Conservation (phyloP, 1,140 invertebrate genomes). For the Cydia splendana region DNA sequence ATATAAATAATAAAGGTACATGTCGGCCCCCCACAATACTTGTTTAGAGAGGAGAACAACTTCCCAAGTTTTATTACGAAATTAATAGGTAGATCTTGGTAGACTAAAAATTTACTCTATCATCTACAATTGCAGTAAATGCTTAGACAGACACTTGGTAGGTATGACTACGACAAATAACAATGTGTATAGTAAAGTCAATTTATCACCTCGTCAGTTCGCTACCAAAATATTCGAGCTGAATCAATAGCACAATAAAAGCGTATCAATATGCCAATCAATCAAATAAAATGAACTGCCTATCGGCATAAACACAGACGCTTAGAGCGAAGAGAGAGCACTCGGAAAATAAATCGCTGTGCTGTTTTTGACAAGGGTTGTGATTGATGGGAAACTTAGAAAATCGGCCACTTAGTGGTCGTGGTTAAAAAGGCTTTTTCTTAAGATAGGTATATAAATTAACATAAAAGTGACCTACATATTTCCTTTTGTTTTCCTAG, state of each 20-base stretch:
- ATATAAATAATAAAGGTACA: too few species aligned
- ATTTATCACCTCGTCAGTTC: background rate
- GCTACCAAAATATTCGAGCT: conserved; percentile 33
- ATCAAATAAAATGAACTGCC: conserved; percentile 22
- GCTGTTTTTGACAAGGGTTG: background rate
- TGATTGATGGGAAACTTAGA: background rate
- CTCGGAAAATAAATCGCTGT: background rate
- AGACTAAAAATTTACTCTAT: too few species aligned
- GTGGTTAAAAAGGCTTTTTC: background rate
- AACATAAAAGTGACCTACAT: too few species aligned
- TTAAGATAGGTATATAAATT: background rate
- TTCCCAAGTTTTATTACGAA: too few species aligned
- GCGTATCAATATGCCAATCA: conserved; percentile 34
- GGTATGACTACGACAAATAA: background rate
- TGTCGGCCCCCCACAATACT: too few species aligned
- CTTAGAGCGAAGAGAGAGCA: background rate
- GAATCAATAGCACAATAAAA: conserved; percentile 34
- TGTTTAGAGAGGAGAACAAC: too few species aligned
- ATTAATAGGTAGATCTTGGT: too few species aligned
- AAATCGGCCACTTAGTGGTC: background rate
- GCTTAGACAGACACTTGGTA: too few species aligned
- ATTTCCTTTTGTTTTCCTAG: too few species aligned
- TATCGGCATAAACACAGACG: conserved; percentile 10
- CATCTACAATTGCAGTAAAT: too few species aligned
- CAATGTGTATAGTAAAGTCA: background rate